Evolutionary conservation across 2,113 vertebrate species (phyloP).

Genomic region (Xyliphius kryptos): DNA sequence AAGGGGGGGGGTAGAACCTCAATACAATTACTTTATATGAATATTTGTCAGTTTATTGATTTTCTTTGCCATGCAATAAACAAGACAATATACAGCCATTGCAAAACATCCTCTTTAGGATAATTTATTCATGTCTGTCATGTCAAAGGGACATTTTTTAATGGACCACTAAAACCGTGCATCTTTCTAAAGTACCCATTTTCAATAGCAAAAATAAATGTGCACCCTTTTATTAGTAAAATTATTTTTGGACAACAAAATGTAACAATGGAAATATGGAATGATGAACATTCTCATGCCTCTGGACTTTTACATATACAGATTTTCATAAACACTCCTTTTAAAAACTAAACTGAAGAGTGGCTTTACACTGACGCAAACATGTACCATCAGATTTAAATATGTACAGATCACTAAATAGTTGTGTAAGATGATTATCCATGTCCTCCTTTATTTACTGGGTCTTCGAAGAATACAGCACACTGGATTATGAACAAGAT

Average conservation of each 20-base stretch:
- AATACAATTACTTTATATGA: no score
- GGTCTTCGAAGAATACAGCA: constrained; percentile 6
- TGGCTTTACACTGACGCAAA: constrained; percentile 5
- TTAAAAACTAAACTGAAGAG: constrained; percentile 50
- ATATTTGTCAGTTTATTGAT: no score
- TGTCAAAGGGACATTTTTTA: no score
- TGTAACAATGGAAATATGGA: constrained; percentile 47
- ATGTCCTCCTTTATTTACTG: constrained; percentile 4
- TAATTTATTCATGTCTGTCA: no score
- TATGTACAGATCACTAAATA: background rate
- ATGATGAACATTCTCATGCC: constrained; percentile 58
- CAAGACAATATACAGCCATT: no score
- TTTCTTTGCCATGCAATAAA: no score
- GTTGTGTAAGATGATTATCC: constrained; percentile 1
- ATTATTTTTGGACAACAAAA: constrained; percentile 7
- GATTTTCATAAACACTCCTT: constrained; percentile 31
- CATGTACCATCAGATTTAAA: background rate
- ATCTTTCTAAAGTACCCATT: constrained; percentile 12
- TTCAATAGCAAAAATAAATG: no score
- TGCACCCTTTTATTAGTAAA: no score
- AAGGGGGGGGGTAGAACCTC: no score
- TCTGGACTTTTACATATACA: constrained; percentile 46
- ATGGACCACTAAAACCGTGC: background rate
- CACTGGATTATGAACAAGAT: constrained; percentile 5
- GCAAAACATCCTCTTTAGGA: no score